Evolutionary conservation across 1,140 invertebrate genomes (phyloP).

Genomic region (Chymomyza costata): DNA sequence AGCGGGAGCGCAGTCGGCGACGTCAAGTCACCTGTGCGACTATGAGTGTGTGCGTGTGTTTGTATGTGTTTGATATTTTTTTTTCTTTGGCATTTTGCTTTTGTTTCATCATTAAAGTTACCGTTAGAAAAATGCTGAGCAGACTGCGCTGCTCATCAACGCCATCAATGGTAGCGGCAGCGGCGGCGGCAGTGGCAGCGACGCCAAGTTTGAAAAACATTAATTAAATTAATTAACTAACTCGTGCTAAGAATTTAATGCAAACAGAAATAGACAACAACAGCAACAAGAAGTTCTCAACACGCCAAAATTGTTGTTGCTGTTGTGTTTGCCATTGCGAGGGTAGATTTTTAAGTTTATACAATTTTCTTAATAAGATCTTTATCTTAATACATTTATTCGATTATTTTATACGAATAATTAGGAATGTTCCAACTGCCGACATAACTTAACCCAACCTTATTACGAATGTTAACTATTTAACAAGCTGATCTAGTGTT

Average conservation of each 20-base stretch:
- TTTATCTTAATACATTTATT: too few relatives aligned
- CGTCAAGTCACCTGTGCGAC: neutral
- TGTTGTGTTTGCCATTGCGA: neutral
- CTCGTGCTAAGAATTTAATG: conserved; percentile 64
- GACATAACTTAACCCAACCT: too few relatives aligned
- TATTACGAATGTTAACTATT: too few relatives aligned
- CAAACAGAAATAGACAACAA: conserved; percentile 12
- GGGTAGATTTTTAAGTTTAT: too few relatives aligned
- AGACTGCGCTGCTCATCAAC: conserved; percentile 18
- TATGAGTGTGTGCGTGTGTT: neutral
- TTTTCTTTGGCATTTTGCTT: conserved; percentile 13
- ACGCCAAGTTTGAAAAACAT: conserved; percentile 60
- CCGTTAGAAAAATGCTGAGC: conserved; percentile 52
- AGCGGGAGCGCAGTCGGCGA: too few relatives aligned
- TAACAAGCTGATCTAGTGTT: too few relatives aligned
- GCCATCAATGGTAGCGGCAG: conserved; percentile 15
- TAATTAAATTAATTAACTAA: conserved; percentile 73
- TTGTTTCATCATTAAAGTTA: conserved; percentile 45
- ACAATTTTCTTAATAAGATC: too few relatives aligned
- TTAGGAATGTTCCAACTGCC: too few relatives aligned
- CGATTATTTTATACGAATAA: too few relatives aligned
- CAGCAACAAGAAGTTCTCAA: neutral
- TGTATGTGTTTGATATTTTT: conserved; percentile 22
- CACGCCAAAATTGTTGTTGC: neutral
- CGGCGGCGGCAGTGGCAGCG: conserved; percentile 10